Percentiles rank a stretch among this genome's conserved stretches.
Conservation (phyloP, 1,140 invertebrate genomes). For the Hypothenemus hampei region DNA sequence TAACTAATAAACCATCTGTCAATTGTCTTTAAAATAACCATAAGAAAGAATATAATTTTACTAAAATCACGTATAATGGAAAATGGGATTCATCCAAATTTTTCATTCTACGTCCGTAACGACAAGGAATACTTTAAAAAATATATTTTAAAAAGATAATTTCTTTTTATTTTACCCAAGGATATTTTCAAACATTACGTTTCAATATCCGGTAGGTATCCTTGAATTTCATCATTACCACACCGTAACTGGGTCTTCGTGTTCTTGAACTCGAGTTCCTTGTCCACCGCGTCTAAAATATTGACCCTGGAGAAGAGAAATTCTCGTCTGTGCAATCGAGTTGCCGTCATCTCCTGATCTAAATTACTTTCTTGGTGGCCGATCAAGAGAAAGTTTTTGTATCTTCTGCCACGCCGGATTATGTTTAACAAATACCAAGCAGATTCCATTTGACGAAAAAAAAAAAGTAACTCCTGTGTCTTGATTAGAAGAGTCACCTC, state of each 20-base stretch:
- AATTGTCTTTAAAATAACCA: slow-evolving; percentile 2
- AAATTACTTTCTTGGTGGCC: slow-evolving; percentile 21
- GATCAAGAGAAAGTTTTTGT: slow-evolving; percentile 23
- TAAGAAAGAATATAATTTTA: not conserved
- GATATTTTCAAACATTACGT: slow-evolving; percentile 11
- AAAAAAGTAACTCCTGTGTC: not conserved
- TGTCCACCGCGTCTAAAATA: slow-evolving; percentile 15
- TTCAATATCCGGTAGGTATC: slow-evolving; percentile 16
- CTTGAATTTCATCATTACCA: slow-evolving; percentile 18
- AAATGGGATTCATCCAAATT: not conserved
- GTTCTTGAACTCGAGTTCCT: slow-evolving; percentile 25
- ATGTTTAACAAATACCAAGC: slow-evolving; percentile 11
- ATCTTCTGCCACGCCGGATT: slow-evolving; percentile 15
- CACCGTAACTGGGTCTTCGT: slow-evolving; percentile 17
- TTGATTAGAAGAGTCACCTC: not conserved
- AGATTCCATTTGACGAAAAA: slow-evolving; percentile 21
- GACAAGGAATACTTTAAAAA: not conserved
- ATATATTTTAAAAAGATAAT: not conserved
- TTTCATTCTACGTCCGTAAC: not conserved
- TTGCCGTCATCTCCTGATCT: slow-evolving; percentile 22
- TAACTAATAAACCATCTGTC: slow-evolving; percentile 17
- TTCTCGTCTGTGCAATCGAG: slow-evolving; percentile 21
- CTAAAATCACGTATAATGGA: not conserved
- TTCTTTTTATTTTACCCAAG: not conserved
- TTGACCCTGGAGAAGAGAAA: slow-evolving; percentile 29